Conservation (phyloP, 1,140 invertebrate species). For the Delia radicum region DNA sequence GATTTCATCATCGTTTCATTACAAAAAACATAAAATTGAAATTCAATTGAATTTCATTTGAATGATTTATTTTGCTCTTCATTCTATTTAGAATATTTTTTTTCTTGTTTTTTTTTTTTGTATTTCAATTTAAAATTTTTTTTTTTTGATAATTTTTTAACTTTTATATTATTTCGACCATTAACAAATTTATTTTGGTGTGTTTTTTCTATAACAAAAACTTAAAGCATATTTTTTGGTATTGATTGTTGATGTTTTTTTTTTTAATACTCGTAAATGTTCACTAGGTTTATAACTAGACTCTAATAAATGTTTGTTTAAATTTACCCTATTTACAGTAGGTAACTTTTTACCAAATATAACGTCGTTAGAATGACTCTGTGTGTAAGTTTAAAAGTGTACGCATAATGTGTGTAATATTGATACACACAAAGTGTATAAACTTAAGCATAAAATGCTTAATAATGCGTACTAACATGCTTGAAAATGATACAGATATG, state of each 20-base stretch:
- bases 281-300: no score
- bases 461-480: no score
- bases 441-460: no score
- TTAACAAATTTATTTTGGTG: conserved; percentile 5
- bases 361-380: no score
- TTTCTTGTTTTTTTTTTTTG: not conserved
- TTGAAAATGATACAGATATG: no score
- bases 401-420: no score
- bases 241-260: not conserved
- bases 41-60: conserved; percentile 20
- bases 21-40: conserved; percentile 9
- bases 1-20: not conserved
- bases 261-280: no score
- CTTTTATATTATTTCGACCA: not conserved
- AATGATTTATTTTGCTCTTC: conserved; percentile 14
- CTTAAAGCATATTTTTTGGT: not conserved
- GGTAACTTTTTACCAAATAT: no score
- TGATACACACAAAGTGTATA: no score
- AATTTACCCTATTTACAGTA: no score
- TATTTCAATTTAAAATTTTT: not conserved
- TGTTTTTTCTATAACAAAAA: not conserved
- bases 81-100: not conserved
- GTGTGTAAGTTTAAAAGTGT: no score
- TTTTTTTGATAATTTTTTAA: not conserved
- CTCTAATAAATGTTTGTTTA: no score